A percentile compares a stretch with the other conserved stretches of the same genome.
Conservation (phyloP, 2,113 vertebrate genomes). For the Prunella himalayana region DNA sequence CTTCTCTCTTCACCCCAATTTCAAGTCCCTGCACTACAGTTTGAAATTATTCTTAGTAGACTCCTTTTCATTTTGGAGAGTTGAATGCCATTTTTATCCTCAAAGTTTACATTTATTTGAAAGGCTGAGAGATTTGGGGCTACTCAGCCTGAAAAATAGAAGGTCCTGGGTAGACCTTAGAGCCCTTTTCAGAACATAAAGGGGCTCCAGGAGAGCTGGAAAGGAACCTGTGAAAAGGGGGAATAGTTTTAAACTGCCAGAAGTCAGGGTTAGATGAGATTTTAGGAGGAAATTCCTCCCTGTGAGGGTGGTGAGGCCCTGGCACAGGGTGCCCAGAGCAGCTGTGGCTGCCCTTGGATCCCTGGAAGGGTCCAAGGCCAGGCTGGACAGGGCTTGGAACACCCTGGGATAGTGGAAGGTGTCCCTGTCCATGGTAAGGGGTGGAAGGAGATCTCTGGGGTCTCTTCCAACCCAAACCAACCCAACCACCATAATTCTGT, state of each 20-base stretch:
- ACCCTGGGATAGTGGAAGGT: background rate
- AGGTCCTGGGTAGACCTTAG: background rate
- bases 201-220: background rate
- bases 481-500: background rate
- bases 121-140: background rate
- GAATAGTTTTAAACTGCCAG: fast-evolving
- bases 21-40: background rate
- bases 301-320: fast-evolving
- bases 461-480: background rate
- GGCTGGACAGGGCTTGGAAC: background rate
- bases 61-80: background rate
- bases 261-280: background rate
- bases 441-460: fast-evolving
- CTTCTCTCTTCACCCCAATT: background rate
- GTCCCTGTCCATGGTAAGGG: background rate
- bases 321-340: background rate
- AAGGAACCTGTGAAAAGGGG: background rate
- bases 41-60: background rate
- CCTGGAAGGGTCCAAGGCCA: background rate
- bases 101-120: background rate
- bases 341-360: background rate
- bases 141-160: background rate
- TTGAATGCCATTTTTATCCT: background rate
- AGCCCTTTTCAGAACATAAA: background rate
- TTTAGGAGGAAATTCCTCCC: background rate